Evolutionary conservation across 2,888 invertebrate genomes (phyloP).

Genomic region (Diploptera punctata): DNA sequence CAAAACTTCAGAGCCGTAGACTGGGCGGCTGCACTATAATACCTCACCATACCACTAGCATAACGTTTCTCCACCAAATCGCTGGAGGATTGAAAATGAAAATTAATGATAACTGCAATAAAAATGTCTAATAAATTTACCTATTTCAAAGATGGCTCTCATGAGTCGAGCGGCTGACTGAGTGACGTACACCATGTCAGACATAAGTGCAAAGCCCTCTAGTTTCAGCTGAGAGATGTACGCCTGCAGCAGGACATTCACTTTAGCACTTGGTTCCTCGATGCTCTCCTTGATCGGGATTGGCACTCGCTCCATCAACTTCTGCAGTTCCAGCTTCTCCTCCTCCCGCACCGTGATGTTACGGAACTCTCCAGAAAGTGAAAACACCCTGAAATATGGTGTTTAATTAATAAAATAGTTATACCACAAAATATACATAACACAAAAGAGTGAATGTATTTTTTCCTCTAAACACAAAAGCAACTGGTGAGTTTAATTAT

Average conservation of each 20-base stretch:
- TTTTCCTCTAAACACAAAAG: too few species aligned
- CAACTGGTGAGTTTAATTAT: too few species aligned
- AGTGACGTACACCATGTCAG: conserved; percentile 99
- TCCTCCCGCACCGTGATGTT: conserved; percentile 94
- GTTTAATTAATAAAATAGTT: too few species aligned
- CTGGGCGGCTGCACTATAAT: too few species aligned
- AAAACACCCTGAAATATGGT: conserved; percentile 89
- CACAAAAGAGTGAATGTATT: too few species aligned
- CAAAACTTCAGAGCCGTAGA: too few species aligned
- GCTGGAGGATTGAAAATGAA: too few species aligned
- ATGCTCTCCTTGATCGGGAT: conserved; percentile 99
- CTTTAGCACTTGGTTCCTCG: conserved; percentile 96
- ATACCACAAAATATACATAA: too few species aligned
- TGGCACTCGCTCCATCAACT: conserved; percentile 94
- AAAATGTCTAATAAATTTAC: conserved; percentile 41
- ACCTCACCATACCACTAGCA: too few species aligned
- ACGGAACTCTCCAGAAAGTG: conserved; percentile 94
- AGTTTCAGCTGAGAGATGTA: conserved; percentile 98
- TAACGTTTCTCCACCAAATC: too few species aligned
- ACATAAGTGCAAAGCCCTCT: conserved; percentile 98
- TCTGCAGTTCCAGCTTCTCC: conserved; percentile 95
- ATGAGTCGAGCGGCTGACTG: conserved; percentile 95
- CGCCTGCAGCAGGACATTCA: conserved; percentile 94
- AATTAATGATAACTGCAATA: too few species aligned
- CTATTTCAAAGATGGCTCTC: conserved; percentile 96